A percentile compares a stretch with the other conserved stretches of the same genome.
Conservation (phyloP, 2,888 invertebrate species). For the Drosophila cognata region DNA sequence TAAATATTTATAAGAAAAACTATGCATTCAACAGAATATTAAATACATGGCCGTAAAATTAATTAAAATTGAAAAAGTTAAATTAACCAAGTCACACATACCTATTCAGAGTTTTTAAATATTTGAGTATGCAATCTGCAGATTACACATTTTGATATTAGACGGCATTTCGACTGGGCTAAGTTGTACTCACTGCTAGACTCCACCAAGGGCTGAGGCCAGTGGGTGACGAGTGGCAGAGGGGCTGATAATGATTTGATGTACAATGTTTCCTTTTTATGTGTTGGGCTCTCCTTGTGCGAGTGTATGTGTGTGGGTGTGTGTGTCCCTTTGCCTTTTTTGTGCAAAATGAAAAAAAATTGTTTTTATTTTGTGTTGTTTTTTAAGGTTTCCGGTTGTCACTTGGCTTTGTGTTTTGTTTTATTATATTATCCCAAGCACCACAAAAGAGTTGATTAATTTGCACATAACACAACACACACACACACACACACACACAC, state of each 20-base stretch:
- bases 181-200: background rate
- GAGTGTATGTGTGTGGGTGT: constrained; percentile 14
- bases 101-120: background rate
- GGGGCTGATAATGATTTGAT: constrained; percentile 69
- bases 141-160: background rate
- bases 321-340: constrained; percentile 34
- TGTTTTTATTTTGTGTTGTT: constrained; percentile 5
- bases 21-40: background rate
- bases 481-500: constrained; percentile 34
- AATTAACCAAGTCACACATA: no score
- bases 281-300: constrained; percentile 6
- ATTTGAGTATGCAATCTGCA: background rate
- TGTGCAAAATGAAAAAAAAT: constrained; percentile 39
- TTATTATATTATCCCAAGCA: constrained; percentile 76
- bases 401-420: constrained; percentile 50
- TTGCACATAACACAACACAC: constrained; percentile 54
- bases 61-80: background rate
- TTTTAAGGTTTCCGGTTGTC: constrained; percentile 24
- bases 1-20: background rate
- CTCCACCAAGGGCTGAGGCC: background rate
- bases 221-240: background rate
- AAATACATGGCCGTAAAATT: background rate
- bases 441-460: constrained; percentile 80
- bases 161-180: background rate
- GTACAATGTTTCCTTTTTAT: constrained; percentile 37